Conservation (phyloP, 2,797 vertebrate species). For the Protosalanx chinensis region DNA sequence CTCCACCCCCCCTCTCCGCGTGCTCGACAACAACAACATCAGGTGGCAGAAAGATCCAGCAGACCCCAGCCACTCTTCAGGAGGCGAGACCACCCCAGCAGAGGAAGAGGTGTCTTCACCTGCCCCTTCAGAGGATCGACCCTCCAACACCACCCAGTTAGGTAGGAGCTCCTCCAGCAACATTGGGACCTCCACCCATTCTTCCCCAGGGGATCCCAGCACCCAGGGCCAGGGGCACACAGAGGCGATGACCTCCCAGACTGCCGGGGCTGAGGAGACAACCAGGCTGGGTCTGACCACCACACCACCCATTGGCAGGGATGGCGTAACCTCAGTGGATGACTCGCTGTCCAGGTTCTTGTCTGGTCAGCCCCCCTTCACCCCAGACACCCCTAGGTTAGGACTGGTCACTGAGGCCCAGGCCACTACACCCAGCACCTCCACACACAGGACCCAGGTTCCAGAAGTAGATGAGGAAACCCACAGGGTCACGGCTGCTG, state of each 20-base stretch:
- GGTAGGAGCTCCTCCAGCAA: constrained; percentile 28
- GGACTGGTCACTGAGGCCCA: constrained; percentile 33
- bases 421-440: constrained; percentile 40
- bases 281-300: constrained; percentile 49
- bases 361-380: constrained; percentile 33
- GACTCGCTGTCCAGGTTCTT: constrained; percentile 7
- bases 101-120: constrained; percentile 42
- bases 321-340: constrained; percentile 52
- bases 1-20: constrained; percentile 54
- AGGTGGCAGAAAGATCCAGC: constrained; percentile 22
- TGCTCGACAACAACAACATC: constrained; percentile 30
- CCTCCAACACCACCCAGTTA: constrained; percentile 27
- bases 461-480: constrained; percentile 43
- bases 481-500: constrained; percentile 25
- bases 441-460: constrained; percentile 51
- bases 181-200: constrained; percentile 44
- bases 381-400: constrained; percentile 35
- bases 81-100: constrained; percentile 41
- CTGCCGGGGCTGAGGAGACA: constrained; percentile 44
- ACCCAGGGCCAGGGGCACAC: constrained; percentile 47
- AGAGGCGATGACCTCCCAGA: constrained; percentile 45
- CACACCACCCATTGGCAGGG: constrained; percentile 38
- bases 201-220: constrained; percentile 45
- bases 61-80: constrained; percentile 17
- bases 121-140: constrained; percentile 37